These are phyloP conservation scores for Dasysyrphus tricinctus DNA, from an alignment of 2,888 invertebrate genomes.

Conservation along the genomic window DNA sequence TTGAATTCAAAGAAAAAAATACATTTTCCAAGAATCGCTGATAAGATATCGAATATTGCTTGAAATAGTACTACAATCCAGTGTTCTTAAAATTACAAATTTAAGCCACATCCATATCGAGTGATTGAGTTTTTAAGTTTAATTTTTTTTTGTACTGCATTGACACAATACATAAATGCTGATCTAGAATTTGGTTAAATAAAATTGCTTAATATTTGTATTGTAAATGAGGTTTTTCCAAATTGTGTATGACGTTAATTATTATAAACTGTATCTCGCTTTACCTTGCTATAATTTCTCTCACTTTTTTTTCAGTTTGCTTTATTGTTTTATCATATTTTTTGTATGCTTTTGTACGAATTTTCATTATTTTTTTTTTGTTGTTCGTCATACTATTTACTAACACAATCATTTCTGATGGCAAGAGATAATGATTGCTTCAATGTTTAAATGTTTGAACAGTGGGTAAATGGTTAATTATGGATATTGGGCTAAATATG, in stretches of 20 bases:
- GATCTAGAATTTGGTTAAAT: slow-evolving; percentile 7
- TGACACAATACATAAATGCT: slow-evolving; percentile 7
- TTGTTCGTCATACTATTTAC: slow-evolving; percentile 77
- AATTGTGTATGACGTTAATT: slow-evolving; percentile 11
- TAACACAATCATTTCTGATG: slow-evolving; percentile 45
- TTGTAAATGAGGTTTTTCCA: slow-evolving; percentile 24
- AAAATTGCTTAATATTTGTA: slow-evolving; percentile 5
- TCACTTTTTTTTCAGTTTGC: neutral
- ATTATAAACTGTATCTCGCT: neutral
- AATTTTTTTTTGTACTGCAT: neutral
- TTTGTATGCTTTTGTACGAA: slow-evolving; percentile 19
- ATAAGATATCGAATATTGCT: neutral
- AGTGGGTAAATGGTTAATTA: slow-evolving; percentile 39
- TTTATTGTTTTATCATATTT: neutral
- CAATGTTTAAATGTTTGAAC: slow-evolving; percentile 63
- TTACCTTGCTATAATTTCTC: neutral
- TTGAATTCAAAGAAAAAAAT: neutral
- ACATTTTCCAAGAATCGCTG: neutral
- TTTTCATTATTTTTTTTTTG: slow-evolving; percentile 54
- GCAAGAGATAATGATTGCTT: slow-evolving; percentile 37
- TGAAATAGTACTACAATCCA: neutral
- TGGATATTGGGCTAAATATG: slow-evolving; percentile 59
- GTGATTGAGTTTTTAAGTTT: neutral
- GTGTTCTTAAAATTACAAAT: neutral
- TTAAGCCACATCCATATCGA: neutral